A percentile compares a stretch with the other conserved stretches of the same genome.
Evolutionary conservation across 1,140 invertebrate species (phyloP).

Genomic region (Theocolax elegans): DNA sequence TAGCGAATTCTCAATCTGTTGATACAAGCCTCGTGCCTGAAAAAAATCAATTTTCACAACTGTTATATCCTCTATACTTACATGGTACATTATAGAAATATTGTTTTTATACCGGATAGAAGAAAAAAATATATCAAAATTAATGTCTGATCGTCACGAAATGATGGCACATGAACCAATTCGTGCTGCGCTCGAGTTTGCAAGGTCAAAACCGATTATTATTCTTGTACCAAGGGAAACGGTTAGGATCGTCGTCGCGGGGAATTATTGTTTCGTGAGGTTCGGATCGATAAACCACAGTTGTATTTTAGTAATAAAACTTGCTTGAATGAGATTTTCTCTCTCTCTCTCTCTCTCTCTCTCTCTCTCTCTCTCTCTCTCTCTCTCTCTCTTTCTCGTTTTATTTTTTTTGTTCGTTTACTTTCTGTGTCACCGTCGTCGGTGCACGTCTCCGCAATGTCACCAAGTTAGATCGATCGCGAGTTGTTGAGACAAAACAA

Average conservation of each 20-base stretch:
- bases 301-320: constrained; percentile 2
- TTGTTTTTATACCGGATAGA: too few relatives aligned
- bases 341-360: too few relatives aligned
- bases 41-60: constrained; percentile 40
- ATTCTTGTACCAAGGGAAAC: not conserved
- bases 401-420: too few relatives aligned
- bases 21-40: constrained; percentile 63
- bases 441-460: not conserved
- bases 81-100: too few relatives aligned
- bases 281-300: constrained; percentile 19
- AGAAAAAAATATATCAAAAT: not conserved
- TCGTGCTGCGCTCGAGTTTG: not conserved
- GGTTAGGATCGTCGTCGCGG: not conserved
- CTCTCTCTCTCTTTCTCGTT: too few relatives aligned
- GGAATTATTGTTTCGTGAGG: not conserved
- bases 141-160: constrained; percentile 20
- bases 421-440: not conserved
- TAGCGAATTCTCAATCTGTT: constrained; percentile 70
- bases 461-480: constrained; percentile 24
- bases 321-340: not conserved
- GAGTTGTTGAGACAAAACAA: constrained; percentile 1
- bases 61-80: not conserved
- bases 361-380: too few relatives aligned
- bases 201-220: constrained; percentile 17
- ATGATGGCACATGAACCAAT: not conserved